Evolutionary conservation across 2,888 invertebrate genomes (phyloP).

Genomic region (Hoplodrina ambigua): DNA sequence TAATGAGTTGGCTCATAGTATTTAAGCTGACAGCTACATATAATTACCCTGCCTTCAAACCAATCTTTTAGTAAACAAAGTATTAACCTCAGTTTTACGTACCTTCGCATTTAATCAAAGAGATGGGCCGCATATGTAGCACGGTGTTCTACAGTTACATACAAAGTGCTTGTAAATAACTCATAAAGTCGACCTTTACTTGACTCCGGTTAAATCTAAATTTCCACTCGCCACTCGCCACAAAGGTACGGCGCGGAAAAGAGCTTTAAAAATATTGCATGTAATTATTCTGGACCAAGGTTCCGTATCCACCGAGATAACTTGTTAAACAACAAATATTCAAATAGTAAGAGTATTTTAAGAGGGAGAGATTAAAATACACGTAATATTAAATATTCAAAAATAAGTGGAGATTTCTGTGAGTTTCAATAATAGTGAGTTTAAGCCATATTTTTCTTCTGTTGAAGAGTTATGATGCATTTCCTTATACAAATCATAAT

Average conservation of each 20-base stretch:
- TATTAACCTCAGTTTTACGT: conserved; percentile 26
- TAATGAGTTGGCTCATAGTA: too few relatives aligned
- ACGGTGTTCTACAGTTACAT: neutral
- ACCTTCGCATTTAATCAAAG: conserved; percentile 37
- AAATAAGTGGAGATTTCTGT: too few relatives aligned
- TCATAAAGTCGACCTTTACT: conserved; percentile 26
- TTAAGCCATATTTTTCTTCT: too few relatives aligned
- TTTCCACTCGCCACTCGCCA: conserved; percentile 11
- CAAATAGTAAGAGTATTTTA: too few relatives aligned
- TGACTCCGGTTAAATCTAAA: conserved; percentile 26
- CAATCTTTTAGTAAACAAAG: conserved; percentile 16
- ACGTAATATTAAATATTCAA: too few relatives aligned
- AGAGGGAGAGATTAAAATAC: too few relatives aligned
- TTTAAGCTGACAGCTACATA: neutral
- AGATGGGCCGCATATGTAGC: conserved; percentile 13
- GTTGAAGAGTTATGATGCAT: too few relatives aligned
- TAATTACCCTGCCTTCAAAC: neutral
- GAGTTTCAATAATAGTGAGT: too few relatives aligned
- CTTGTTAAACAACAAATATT: neutral
- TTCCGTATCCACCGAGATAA: conserved; percentile 5
- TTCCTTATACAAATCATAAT: too few relatives aligned
- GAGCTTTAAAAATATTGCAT: neutral
- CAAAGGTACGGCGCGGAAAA: neutral
- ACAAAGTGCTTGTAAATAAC: conserved; percentile 38
- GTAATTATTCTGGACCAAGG: neutral